Percentiles rank a stretch among this genome's conserved stretches.
phyloP scores from a whole-genome alignment of 2,113 vertebrate genomes.

The Ciconia boyciana region DNA sequence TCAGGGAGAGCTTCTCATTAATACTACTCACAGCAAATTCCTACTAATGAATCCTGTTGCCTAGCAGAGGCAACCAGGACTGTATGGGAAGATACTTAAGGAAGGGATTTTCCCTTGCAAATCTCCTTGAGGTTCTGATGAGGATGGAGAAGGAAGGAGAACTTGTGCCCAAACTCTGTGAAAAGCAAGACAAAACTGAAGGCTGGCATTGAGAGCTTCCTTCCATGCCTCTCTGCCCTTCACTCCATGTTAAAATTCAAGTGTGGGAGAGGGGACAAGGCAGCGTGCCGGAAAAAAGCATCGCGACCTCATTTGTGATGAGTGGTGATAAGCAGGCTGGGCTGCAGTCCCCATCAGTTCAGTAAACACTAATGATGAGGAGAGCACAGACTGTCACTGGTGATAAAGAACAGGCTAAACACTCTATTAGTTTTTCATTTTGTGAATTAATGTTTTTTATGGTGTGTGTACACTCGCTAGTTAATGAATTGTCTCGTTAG shows the following conservation, averaged over 20 bases:
- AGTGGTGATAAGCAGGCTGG: constrained; percentile 23
- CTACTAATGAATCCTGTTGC: background rate
- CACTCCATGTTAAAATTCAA: background rate
- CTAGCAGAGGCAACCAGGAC: background rate
- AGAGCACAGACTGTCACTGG: constrained; percentile 43
- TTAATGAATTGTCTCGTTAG: constrained; percentile 81
- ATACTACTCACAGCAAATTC: background rate
- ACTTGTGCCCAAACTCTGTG: background rate
- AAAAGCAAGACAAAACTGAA: background rate
- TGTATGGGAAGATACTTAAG: background rate
- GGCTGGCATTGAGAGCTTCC: background rate
- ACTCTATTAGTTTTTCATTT: constrained; percentile 79
- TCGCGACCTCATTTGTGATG: background rate
- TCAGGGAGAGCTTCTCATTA: background rate
- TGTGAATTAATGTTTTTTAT: constrained; percentile 74
- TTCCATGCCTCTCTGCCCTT: background rate
- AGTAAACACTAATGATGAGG: constrained; percentile 66
- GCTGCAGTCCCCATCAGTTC: constrained; percentile 38
- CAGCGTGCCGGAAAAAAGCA: background rate
- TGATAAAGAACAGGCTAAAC: constrained; percentile 75
- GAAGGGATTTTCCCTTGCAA: background rate
- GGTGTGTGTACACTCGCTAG: constrained; percentile 45
- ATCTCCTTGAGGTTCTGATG: background rate
- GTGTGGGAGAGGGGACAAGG: background rate
- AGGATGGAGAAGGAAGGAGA: background rate